phyloP scores from a whole-genome alignment of 2,113 vertebrate species.

The Eubucco bourcierii region DNA sequence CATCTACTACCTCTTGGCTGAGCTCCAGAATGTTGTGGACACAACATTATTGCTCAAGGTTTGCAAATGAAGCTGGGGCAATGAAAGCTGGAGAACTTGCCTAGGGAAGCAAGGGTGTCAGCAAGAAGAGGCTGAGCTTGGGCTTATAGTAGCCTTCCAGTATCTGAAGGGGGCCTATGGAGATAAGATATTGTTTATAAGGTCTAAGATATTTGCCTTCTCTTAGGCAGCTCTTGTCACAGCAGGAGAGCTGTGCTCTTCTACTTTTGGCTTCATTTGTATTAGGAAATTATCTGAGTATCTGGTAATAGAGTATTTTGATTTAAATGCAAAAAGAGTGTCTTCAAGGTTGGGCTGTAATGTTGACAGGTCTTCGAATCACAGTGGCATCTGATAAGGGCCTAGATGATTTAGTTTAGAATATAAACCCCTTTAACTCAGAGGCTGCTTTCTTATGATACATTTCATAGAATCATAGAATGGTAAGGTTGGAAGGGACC shows the following conservation, averaged over 20 bases:
- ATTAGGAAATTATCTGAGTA: background rate
- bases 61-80: background rate
- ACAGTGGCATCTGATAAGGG: background rate
- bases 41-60: background rate
- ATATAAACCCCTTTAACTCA: background rate
- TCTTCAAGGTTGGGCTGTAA: background rate
- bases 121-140: background rate
- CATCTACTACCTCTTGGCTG: fast-evolving
- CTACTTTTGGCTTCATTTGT: background rate
- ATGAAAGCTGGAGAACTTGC: background rate
- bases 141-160: background rate
- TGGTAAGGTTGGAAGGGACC: too few relatives aligned
- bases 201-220: background rate
- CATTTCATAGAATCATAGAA: too few relatives aligned
- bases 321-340: background rate
- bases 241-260: background rate
- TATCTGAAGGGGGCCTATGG: too few relatives aligned
- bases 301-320: background rate
- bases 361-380: background rate
- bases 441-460: background rate
- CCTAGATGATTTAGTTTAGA: background rate
- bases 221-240: background rate
- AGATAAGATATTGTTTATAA: too few relatives aligned
- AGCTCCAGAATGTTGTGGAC: background rate
- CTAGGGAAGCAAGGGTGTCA: background rate